Evolutionary conservation across 1,140 invertebrate species (phyloP), one percentile per base, ranked within the genome.

Genomic region (Drosophila lacertosa): DNA sequence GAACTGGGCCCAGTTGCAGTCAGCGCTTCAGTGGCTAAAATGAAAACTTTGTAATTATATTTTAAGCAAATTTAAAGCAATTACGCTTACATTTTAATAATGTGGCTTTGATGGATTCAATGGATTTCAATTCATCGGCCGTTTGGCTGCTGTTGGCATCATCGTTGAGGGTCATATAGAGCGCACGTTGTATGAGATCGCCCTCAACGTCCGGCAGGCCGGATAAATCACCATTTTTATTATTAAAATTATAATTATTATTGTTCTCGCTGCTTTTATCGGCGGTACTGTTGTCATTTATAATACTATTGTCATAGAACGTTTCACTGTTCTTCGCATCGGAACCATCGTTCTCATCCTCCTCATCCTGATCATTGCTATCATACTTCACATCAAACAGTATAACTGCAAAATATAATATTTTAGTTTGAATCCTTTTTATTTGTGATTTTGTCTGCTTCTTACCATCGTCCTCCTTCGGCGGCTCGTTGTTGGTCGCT

Each of bases 261-360:
- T 86, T 86, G 32, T 86, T 88, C 15, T 88, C 78, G 40, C 47
- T 55, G 37, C 16, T 55, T 22, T 71, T 65, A 29, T 29, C 42
- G 3, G 11, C 32, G 9, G 33, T 7, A 7, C 6, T 26, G 35
- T 33, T 66, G 4, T 77, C 45, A 53, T 33, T 70, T n/a, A 35
- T n/a, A 83, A 84, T 83, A 86, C 80, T 81, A 76, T 73, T 84
- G 39, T 88, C 82, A 50, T 89, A 88, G 45, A 88, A 88, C n/a
- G 82, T 88, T 53, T 88, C 82, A 40, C 58, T 88, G 33, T 88
- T 88, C 47, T 89, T 88, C 1, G 82, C 78, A 76, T 88, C 82
- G 1, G 82, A 88, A 4, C 83, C 82, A 63, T 88, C 82, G 32
- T 88, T 88, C 15, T 88, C 82, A 22, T 82, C 83, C 44, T 88